Evolutionary conservation across 2,888 invertebrate genomes (phyloP), one percentile per base, ranked within the genome.

Genomic region (Cerceris ruficornis): DNA sequence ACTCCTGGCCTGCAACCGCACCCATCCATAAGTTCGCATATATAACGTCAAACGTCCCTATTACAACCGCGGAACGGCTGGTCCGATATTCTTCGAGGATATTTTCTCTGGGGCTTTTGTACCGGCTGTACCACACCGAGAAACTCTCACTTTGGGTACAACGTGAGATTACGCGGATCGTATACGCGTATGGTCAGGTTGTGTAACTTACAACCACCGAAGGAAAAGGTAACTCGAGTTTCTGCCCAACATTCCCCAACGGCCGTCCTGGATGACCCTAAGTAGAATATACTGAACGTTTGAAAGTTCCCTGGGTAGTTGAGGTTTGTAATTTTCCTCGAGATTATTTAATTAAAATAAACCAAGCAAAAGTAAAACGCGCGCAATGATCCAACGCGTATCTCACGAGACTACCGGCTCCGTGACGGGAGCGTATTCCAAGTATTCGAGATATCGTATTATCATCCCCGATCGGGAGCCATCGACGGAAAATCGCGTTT

Each of bases 1-100:
- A 69, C 73, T 78, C 67, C 76, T 68, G 64, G 77, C 65, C 70
- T 73, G 77, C 77, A 77, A 80, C 84, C 86, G 84, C 86, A 76
- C 86, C 84, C 85, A 75, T 65, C 79, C 75, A 69, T 71, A 81
- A 77, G 69, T 65, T 68, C 75, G 71, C 69, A 73, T 80, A 73
- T 57, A 75, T 66, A 71, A 87, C 82, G 76, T 81, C 71, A 49
- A 75, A 71, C 71, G 66, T 69, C 68, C 79, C 72, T 62, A 55
- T 74, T 57, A 74, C 66, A 50, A 58, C 61, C 52, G 28, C 72
- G 54, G 68, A 65, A 69, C 70, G 67, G 55, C 54, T 13, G 9
- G 13, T 58, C 2, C 17, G 67, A 59, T 64, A 60, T 72, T 42
- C 55, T 13, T 58, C 15, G 13, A 43, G 65, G 17, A 58, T 58